Conservation (phyloP, 2,797 vertebrate species). For the Centropyge bicolor region DNA sequence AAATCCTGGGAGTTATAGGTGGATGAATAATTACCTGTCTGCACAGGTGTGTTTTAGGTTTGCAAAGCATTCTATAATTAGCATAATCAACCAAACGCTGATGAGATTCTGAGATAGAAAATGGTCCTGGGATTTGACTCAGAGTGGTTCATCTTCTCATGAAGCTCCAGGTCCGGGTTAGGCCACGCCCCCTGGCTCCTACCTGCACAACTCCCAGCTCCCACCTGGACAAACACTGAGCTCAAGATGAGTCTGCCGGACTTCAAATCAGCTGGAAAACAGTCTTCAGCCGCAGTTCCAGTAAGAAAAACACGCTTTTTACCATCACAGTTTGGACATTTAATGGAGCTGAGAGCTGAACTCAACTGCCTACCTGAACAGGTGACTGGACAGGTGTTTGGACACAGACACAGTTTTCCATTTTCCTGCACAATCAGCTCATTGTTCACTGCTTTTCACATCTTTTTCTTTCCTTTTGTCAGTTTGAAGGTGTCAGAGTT, state of each 20-base stretch:
- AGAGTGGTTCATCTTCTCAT: constrained; percentile 7
- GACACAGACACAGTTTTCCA: no score
- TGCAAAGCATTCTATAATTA: not conserved
- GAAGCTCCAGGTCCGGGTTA: constrained; percentile 56
- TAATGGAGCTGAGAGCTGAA: accelerated
- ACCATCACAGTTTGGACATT: not conserved
- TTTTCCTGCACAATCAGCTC: no score
- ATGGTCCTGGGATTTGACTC: accelerated
- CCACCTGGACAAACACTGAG: not conserved
- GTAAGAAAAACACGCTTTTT: constrained; percentile 58
- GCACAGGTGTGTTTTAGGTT: no score
- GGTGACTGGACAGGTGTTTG: not conserved
- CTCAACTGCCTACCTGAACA: not conserved
- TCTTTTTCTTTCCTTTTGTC: not conserved
- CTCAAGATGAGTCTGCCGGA: constrained; percentile 83
- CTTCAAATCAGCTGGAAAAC: constrained; percentile 65
- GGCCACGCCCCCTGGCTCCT: constrained; percentile 58
- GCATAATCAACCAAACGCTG: not conserved
- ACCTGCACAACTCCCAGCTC: constrained; percentile 20
- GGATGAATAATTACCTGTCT: no score
- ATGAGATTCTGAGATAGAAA: no score
- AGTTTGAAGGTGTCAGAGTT: not conserved
- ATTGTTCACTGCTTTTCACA: not conserved
- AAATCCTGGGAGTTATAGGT: no score
- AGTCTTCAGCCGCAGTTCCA: constrained; percentile 31